Evolutionary conservation across 2,797 vertebrate species (phyloP).

Genomic region (Trematomus bernacchii): DNA sequence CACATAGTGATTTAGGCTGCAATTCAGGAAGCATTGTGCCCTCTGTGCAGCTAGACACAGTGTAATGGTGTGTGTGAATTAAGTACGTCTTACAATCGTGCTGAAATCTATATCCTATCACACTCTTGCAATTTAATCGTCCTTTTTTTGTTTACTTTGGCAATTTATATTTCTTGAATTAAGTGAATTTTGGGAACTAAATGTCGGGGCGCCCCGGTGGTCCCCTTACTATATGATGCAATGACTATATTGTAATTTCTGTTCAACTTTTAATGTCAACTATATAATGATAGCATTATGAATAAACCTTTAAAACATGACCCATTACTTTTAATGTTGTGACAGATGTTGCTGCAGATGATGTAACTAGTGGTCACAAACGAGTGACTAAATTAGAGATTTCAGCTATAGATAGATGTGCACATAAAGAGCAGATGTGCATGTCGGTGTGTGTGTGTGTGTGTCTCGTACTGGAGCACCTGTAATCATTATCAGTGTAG

Average conservation of each 20-base stretch:
- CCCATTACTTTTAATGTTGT: conserved; percentile 60
- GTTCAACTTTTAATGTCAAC: conserved; percentile 30
- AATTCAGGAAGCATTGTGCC: neutral
- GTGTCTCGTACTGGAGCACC: conserved; percentile 48
- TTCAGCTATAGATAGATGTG: conserved; percentile 38
- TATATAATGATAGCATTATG: conserved; percentile 56
- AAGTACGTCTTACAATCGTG: too few relatives aligned
- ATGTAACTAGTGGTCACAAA: conserved; percentile 39
- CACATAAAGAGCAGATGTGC: conserved; percentile 65
- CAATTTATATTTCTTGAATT: neutral
- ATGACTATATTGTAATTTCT: conserved; percentile 35
- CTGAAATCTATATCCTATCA: neutral
- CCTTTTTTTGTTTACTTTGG: neutral
- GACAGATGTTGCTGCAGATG: conserved; percentile 62
- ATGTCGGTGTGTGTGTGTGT: conserved; percentile 29
- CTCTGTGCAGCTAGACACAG: neutral
- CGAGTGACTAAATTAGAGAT: conserved; percentile 31
- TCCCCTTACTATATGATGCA: conserved; percentile 19
- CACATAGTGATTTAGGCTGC: neutral
- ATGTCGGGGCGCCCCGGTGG: conserved; percentile 1
- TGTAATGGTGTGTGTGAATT: neutral
- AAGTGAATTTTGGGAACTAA: neutral
- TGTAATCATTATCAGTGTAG: conserved; percentile 78
- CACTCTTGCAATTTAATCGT: conserved; percentile 10
- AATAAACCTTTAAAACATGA: conserved; percentile 44